Evolutionary conservation across 2,888 invertebrate genomes (phyloP).

Genomic region (Dione juno): DNA sequence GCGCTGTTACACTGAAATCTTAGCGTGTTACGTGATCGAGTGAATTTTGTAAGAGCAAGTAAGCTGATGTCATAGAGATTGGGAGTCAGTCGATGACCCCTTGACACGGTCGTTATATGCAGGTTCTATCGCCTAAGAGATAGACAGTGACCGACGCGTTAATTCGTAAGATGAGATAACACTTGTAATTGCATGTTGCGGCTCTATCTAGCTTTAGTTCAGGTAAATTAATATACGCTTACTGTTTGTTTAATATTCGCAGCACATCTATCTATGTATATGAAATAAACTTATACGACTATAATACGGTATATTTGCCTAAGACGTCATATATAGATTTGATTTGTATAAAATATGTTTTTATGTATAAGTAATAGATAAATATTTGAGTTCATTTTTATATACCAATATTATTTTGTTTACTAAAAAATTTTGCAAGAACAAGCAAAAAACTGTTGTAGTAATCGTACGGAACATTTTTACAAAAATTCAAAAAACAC

Average conservation of each 20-base stretch:
- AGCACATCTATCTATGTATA: background rate
- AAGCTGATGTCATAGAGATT: slow-evolving; percentile 77
- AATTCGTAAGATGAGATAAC: slow-evolving; percentile 49
- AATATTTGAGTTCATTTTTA: too few relatives aligned
- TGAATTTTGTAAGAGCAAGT: slow-evolving; percentile 77
- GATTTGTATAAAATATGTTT: too few relatives aligned
- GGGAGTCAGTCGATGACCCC: slow-evolving; percentile 78
- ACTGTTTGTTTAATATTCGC: background rate
- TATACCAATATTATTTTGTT: too few relatives aligned
- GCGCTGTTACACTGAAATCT: slow-evolving; percentile 34
- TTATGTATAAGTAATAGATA: too few relatives aligned
- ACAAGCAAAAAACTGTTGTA: too few relatives aligned
- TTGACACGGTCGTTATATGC: slow-evolving; percentile 71
- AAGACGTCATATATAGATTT: too few relatives aligned
- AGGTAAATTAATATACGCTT: slow-evolving; percentile 29
- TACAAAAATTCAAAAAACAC: too few relatives aligned
- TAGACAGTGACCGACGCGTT: slow-evolving; percentile 54
- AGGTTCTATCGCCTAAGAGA: slow-evolving; percentile 44
- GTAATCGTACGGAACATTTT: too few relatives aligned
- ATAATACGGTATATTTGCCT: background rate
- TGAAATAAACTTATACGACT: background rate
- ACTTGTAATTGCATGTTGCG: slow-evolving; percentile 43
- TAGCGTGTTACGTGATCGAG: slow-evolving; percentile 70
- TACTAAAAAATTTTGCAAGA: too few relatives aligned
- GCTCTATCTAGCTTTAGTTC: slow-evolving; percentile 25